Evolutionary conservation across 1,140 invertebrate species (phyloP).

Genomic region (Neodiprion virginianus): DNA sequence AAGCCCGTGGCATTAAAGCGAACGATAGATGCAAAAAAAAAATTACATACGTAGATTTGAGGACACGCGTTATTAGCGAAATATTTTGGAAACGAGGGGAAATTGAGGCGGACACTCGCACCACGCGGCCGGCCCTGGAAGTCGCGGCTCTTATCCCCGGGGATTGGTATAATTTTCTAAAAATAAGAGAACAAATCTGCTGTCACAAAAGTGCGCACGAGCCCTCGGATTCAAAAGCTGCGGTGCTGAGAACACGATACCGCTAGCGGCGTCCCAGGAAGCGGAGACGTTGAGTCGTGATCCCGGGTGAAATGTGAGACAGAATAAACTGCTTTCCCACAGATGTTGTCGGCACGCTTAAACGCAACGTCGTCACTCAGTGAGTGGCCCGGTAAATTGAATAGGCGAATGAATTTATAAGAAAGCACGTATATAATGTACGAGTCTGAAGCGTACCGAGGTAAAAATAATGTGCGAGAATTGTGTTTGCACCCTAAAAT

Average conservation of each 20-base stretch:
- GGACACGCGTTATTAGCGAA: too few relatives aligned
- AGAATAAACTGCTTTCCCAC: neutral
- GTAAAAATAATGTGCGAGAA: too few relatives aligned
- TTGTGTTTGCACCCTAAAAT: too few relatives aligned
- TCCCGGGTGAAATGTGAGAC: constrained; percentile 1
- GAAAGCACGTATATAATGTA: too few relatives aligned
- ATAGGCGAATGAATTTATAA: too few relatives aligned
- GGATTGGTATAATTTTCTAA: neutral
- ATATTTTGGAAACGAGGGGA: too few relatives aligned
- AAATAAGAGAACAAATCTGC: neutral
- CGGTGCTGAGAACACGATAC: neutral
- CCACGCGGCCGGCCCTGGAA: neutral
- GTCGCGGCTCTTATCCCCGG: neutral
- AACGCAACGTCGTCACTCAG: neutral
- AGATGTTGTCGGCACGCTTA: neutral
- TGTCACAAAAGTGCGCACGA: neutral
- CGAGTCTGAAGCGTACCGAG: too few relatives aligned
- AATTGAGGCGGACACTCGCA: neutral
- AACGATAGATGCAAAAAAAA: too few relatives aligned
- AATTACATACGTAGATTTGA: too few relatives aligned
- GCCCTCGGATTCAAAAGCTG: neutral
- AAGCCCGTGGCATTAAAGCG: neutral
- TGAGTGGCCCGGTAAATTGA: neutral
- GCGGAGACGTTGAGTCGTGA: neutral
- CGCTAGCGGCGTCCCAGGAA: neutral